These are phyloP conservation scores for Sebastes melanostomus DNA, from an alignment of 2,797 vertebrate genomes.

Conservation along the genomic window DNA sequence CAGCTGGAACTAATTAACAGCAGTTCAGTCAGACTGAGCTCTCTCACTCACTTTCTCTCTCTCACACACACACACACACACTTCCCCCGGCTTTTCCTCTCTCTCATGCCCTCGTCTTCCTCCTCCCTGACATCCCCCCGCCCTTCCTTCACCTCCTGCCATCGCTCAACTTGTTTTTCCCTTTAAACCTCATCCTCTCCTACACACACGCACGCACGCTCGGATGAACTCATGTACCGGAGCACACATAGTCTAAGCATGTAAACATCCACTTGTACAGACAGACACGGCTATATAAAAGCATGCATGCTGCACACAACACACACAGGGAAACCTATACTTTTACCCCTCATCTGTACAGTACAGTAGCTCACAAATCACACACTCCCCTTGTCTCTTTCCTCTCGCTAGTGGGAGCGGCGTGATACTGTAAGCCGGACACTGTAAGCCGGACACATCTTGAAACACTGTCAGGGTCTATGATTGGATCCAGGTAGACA, in stretches of 20 bases:
- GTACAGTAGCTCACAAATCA: constrained; percentile 13
- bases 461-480: constrained; percentile 36
- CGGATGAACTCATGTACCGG: neutral
- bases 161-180: constrained; percentile 58
- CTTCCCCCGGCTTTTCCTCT: constrained; percentile 44
- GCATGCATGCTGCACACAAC: neutral
- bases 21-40: constrained; percentile 66
- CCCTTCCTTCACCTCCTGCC: constrained; percentile 53
- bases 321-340: neutral
- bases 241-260: constrained; percentile 19
- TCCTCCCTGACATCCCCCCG: constrained; percentile 54
- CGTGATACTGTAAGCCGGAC: constrained; percentile 20
- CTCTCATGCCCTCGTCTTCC: constrained; percentile 62
- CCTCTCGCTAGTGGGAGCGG: neutral
- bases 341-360: neutral
- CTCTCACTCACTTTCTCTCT: constrained; percentile 55
- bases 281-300: neutral
- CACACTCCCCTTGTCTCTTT: neutral
- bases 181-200: constrained; percentile 24
- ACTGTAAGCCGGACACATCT: constrained; percentile 45
- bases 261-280: constrained; percentile 40
- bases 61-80: constrained; percentile 22
- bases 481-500: constrained; percentile 64
- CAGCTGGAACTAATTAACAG: constrained; percentile 84
- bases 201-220: constrained; percentile 7